Base-by-base conservation (phyloP, 2,888 invertebrate species). In the Philaethria dido region DNA sequence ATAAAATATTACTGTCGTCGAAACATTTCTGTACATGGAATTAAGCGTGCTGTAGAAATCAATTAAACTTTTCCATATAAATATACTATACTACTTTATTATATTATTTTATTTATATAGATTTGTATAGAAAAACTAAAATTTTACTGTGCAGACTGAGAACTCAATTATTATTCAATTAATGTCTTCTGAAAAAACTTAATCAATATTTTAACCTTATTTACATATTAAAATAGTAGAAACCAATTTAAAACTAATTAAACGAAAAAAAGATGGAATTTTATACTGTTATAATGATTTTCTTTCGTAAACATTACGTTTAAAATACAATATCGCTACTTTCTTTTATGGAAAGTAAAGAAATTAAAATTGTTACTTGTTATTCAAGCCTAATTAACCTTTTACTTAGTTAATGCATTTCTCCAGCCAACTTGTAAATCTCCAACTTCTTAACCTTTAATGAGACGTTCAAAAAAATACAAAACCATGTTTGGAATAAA, bases 1-100 rank as follows among this genome's bases (percentile, higher is more conserved):
- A 71, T 74, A 76, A 78, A 78, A 78, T 77, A 74, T 75, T 76
- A 75, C 73, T 74, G 73, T 69, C 62, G 64, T 54, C 62, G 44
- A 68, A 45, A 48, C 54, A 65, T 72, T 54, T 68, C 62, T 69
- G 47, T 72, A 66, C 29, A 48, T 61, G 69, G 69, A 65, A 67
- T 65, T 64, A 65, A 39, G 48, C 20, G 16, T 52, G n/a, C 18
- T 13, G 44, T 60, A 45, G 25, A 25, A 25, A 22, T 29, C 44
- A 29, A 11, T 42, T 59, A 5, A 13, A n/a, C n/a, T n/a, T n/a
- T n/a, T n/a, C n/a, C n/a, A n/a, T n/a, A n/a, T n/a, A n/a, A n/a
- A n/a, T n/a, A n/a, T n/a, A 44, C 16, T 44, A 5, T 3, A 44
- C 22, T 42, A 44, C 44, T 59, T 22, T 42, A 8, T 22, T 42